phyloP scores from a whole-genome alignment of 2,888 invertebrate species.

The Blera fallax region DNA sequence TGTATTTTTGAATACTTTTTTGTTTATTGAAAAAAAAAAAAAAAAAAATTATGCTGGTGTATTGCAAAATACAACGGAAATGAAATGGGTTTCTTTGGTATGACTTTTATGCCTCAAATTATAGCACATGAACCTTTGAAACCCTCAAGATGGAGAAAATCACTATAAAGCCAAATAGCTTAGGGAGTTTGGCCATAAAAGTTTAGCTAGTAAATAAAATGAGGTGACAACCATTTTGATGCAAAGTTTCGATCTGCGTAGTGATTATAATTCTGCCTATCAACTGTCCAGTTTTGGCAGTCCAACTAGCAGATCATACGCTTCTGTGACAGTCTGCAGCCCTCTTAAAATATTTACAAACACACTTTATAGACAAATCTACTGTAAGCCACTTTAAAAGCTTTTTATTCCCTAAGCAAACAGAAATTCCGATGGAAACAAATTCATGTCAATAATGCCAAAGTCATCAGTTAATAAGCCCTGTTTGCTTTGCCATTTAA shows the following conservation, averaged over 20 bases:
- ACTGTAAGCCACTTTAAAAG: conserved; percentile 2
- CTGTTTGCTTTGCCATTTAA: conserved; percentile 9
- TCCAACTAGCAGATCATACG: background rate
- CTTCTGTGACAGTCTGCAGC: background rate
- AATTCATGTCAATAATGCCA: background rate
- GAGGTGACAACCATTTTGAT: background rate
- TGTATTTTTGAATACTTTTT: conserved; percentile 1
- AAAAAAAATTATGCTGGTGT: no score
- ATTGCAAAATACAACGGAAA: background rate
- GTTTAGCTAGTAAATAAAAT: background rate
- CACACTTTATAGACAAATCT: background rate
- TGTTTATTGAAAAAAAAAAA: background rate
- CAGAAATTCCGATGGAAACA: background rate
- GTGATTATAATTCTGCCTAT: background rate
- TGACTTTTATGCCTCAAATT: conserved; percentile 16
- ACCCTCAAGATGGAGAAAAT: background rate
- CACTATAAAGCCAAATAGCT: background rate
- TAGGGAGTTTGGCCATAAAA: background rate
- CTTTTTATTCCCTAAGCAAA: background rate
- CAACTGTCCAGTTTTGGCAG: no score
- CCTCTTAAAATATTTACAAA: background rate
- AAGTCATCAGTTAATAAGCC: conserved; percentile 11
- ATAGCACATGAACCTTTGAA: background rate
- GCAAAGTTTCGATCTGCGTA: background rate
- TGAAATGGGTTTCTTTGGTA: background rate